phyloP scores from a whole-genome alignment of 2,113 vertebrate species.

The Lutjanus erythropterus region DNA sequence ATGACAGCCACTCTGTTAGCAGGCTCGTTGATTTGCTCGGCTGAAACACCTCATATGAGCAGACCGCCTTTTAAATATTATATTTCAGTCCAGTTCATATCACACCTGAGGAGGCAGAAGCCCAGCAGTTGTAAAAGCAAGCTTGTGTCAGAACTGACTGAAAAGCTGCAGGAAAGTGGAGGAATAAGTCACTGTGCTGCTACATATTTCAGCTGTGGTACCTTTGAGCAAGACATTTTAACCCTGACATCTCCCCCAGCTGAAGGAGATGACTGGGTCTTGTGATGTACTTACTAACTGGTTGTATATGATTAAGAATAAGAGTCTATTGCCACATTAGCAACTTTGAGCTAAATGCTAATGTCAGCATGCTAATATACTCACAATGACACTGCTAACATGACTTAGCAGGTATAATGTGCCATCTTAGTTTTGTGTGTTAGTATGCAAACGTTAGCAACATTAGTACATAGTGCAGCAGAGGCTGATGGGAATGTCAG shows the following conservation, averaged over 20 bases:
- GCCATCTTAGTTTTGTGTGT: neutral
- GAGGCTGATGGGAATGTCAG: too few relatives aligned
- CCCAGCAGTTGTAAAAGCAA: neutral
- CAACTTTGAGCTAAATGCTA: neutral
- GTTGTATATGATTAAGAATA: too few relatives aligned
- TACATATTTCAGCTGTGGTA: neutral
- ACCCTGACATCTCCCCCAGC: neutral
- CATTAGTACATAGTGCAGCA: neutral
- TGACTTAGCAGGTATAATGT: neutral
- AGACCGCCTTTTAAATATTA: conserved; percentile 33
- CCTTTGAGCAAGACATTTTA: conserved; percentile 7
- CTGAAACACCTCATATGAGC: conserved; percentile 41
- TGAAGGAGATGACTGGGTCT: neutral
- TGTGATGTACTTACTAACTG: neutral
- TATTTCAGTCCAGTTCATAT: conserved; percentile 26
- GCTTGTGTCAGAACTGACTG: neutral
- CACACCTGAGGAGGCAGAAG: conserved; percentile 50
- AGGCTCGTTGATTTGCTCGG: conserved; percentile 47
- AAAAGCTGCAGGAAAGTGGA: conserved; percentile 3
- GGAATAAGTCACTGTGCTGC: conserved; percentile 2
- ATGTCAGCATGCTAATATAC: neutral
- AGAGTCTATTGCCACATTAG: too few relatives aligned
- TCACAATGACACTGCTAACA: neutral
- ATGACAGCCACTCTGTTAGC: conserved; percentile 44
- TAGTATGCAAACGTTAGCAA: neutral